These are phyloP conservation scores for Exaiptasia diaphana DNA, from an alignment of 64 coral and sea anemone species.

Conservation along the genomic window DNA sequence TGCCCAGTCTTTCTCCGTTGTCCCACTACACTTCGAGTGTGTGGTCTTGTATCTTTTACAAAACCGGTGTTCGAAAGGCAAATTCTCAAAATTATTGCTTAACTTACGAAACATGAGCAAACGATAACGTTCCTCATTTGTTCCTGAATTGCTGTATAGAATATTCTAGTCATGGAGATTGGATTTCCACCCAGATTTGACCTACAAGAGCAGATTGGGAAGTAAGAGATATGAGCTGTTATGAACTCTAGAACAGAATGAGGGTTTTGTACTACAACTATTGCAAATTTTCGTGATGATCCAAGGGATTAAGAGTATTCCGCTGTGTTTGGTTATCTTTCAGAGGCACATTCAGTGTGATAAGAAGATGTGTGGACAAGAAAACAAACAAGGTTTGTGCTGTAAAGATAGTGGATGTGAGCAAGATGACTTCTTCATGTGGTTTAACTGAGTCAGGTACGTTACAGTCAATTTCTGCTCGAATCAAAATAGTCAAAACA, in stretches of 20 bases:
- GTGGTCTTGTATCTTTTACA: too few relatives aligned
- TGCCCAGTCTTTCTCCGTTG: too few relatives aligned
- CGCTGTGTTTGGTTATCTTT: constrained; percentile 29
- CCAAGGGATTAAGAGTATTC: constrained; percentile 5
- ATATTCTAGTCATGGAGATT: constrained; percentile 61
- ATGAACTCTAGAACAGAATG: neutral
- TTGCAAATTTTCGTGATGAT: neutral
- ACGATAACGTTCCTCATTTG: neutral
- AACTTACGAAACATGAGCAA: neutral
- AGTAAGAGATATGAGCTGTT: constrained; percentile 54
- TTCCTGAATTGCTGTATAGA: neutral
- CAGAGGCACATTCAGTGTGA: constrained; percentile 98
- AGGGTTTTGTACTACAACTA: neutral
- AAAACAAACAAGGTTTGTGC: constrained; percentile 82
- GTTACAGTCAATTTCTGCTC: neutral
- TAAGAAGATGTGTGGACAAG: constrained; percentile 91
- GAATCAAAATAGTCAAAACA: neutral
- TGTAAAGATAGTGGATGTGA: constrained; percentile 93
- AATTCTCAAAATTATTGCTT: neutral
- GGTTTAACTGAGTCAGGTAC: constrained; percentile 90
- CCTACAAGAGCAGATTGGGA: constrained; percentile 94
- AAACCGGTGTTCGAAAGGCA: too few relatives aligned
- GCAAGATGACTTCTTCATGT: constrained; percentile 85
- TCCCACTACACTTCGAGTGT: too few relatives aligned
- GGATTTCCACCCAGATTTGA: constrained; percentile 93